These are phyloP conservation scores for Poecilia wingei DNA, from an alignment of 2,797 vertebrate species.

Conservation along the genomic window DNA sequence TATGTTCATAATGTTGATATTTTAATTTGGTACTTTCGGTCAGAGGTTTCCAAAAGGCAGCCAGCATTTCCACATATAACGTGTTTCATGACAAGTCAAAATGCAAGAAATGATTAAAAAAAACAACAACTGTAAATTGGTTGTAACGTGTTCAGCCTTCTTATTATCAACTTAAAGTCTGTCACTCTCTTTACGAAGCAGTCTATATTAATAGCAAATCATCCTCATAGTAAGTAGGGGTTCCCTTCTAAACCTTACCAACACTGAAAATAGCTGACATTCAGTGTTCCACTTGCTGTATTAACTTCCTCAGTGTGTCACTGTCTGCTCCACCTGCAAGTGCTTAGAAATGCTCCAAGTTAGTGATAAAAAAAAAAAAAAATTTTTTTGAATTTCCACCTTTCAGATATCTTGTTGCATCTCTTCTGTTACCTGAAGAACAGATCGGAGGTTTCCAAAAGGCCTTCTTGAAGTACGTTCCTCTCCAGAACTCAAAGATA, in stretches of 20 bases:
- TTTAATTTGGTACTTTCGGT: neutral
- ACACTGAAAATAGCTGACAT: neutral
- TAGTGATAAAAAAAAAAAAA: neutral
- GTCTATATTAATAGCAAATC: neutral
- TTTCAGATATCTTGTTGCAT: neutral
- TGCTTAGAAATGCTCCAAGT: neutral
- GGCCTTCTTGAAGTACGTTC: neutral
- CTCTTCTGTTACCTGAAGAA: slow-evolving; percentile 51
- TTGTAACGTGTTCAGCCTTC: neutral
- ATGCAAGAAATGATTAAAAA: neutral
- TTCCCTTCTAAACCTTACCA: neutral
- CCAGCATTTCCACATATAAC: neutral
- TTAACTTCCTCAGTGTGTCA: neutral
- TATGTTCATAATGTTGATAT: neutral
- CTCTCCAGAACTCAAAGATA: neutral
- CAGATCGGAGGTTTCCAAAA: no score
- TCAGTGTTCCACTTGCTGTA: neutral
- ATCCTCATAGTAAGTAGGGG: neutral
- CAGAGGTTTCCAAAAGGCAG: no score
- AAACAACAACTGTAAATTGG: neutral
- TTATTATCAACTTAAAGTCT: neutral
- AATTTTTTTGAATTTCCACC: neutral
- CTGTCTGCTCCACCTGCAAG: neutral
- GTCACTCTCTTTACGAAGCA: neutral
- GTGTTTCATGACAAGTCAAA: neutral